Percentiles rank a stretch among this genome's conserved stretches.
These are phyloP conservation scores for Copsychus sechellarum DNA, from an alignment of 2,113 vertebrate genomes.

Conservation along the genomic window DNA sequence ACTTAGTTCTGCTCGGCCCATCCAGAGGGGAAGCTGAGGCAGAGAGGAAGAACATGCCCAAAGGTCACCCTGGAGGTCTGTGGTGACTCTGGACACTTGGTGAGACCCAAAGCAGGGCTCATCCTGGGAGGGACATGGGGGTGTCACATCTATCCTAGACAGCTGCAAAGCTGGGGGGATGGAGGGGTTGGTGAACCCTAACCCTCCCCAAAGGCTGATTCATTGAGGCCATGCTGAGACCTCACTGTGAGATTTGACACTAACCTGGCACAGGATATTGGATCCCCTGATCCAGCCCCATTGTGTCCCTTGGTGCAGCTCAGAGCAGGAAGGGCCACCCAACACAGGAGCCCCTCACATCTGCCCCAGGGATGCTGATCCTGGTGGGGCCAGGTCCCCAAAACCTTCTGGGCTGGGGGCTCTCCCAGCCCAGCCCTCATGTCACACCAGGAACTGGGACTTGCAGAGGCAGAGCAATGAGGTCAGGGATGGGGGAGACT, in stretches of 20 bases:
- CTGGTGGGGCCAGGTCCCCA: fast-evolving
- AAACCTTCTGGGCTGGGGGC: neutral
- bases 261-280: neutral
- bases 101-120: neutral
- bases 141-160: neutral
- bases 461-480: fast-evolving
- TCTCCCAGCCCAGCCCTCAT: neutral
- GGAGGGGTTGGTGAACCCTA: neutral
- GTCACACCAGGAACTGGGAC: neutral
- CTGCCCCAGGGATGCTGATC: neutral
- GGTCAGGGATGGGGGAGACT: neutral
- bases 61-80: neutral
- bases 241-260: neutral
- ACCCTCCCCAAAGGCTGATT: too few relatives aligned
- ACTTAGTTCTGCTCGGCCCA: neutral
- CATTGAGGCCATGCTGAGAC: fast-evolving
- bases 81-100: neutral
- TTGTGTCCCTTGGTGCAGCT: neutral
- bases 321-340: neutral
- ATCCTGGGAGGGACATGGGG: neutral
- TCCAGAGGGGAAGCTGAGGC: neutral
- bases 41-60: neutral
- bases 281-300: neutral
- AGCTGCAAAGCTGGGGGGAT: neutral
- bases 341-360: fast-evolving